Evolutionary conservation across 2,113 vertebrate species (phyloP), one percentile per base, ranked within the genome.

Genomic region (Triplophysa tibetana): DNA sequence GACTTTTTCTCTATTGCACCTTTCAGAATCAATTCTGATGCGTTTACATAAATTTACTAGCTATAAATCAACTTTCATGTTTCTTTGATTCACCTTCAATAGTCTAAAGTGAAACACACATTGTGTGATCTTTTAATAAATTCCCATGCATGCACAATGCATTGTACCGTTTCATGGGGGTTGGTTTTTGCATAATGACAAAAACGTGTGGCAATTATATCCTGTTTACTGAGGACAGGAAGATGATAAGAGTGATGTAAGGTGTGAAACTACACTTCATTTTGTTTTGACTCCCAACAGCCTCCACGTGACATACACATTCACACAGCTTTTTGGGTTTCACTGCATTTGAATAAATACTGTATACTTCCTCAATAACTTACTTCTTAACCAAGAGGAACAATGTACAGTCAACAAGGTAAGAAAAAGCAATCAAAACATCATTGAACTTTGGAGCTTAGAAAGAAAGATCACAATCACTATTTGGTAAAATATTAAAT

Each of bases 371-470:
- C 45, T 26, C 21, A 29, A 70, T 63, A 24, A 70, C 69, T 78
- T 54, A 19, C 21, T 75, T 78, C 64, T 62, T 70, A 56, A 68
- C 54, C 11, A 6, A 54, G 75, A 80, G 68, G 64, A 74, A 66
- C 72, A 69, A 45, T 45, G 26, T 63, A 66, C 63, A 52, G 72
- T 33, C 8, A 63, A 8, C 21, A 21, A 45, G 45, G 26, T 21
- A 41, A 52, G 4, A 43, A 8, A 38, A 41, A 26, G 43, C n/a
- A 56, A 8, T 33, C 11, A 17, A 0, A 54, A 7, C 33, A 38
- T 38, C 5, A 38, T 38, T 38, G 33, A 38, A 3, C 33, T 38
- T 38, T 38, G 33, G 33, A 38, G 33, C 33, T 38, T 38, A 38
- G 33, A 38, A 38, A 38, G 33, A 8, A 7, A 8, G 33, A 38